Percentiles rank a stretch among this genome's conserved stretches.
Evolutionary conservation across 2,888 invertebrate genomes (phyloP).

Genomic region (Plagodis pulveraria): DNA sequence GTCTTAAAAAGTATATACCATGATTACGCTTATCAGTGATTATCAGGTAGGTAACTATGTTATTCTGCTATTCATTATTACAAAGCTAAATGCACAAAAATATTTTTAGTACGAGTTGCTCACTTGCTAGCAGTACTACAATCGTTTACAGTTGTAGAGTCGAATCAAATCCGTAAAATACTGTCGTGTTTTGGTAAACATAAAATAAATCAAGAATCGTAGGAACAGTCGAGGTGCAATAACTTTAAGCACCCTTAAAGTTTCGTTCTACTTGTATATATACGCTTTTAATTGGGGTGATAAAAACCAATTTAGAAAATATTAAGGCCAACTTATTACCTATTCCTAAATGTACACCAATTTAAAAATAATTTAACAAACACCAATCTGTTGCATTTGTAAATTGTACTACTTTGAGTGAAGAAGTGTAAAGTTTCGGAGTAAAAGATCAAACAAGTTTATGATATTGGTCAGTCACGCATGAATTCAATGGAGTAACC

Average conservation of each 20-base stretch:
- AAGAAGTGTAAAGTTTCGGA: constrained; percentile 17
- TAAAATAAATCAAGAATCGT: constrained; percentile 37
- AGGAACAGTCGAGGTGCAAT: constrained; percentile 26
- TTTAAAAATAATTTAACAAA: no score
- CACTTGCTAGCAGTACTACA: constrained; percentile 36
- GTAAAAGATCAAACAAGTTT: constrained; percentile 29
- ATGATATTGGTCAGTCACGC: constrained; percentile 21
- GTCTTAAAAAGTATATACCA: no score
- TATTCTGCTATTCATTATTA: no score
- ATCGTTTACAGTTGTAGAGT: constrained; percentile 27
- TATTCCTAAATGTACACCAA: neutral
- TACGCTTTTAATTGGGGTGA: neutral
- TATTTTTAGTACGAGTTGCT: neutral
- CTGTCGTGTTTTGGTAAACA: constrained; percentile 34
- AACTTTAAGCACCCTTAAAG: constrained; percentile 26
- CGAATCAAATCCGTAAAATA: constrained; percentile 32
- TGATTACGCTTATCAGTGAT: no score
- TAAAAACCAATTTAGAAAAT: neutral
- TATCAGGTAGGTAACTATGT: no score
- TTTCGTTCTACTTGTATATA: constrained; percentile 13
- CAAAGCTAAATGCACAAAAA: no score
- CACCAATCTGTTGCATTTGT: neutral
- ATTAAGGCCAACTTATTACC: neutral
- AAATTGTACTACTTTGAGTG: neutral
- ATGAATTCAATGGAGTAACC: constrained; percentile 17